Conservation (phyloP, 2,888 invertebrate genomes). For the Rhyacophila evoluta region DNA sequence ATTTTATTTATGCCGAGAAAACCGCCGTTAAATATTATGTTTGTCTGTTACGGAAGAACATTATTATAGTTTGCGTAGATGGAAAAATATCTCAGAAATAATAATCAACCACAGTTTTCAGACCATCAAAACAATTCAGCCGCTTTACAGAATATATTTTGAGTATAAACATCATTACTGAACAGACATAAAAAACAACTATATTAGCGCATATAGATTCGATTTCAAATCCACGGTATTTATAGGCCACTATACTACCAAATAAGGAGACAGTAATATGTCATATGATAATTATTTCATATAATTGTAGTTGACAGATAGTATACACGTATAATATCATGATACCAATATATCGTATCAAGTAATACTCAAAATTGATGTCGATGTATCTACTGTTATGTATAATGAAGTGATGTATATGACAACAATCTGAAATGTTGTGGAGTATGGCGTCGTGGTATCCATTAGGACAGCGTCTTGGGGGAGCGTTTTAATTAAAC, state of each 20-base stretch:
- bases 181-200: too few relatives aligned
- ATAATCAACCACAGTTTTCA: too few relatives aligned
- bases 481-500: slow-evolving; percentile 42
- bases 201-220: too few relatives aligned
- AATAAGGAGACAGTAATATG: too few relatives aligned
- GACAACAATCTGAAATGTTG: slow-evolving; percentile 11
- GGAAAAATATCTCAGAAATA: not conserved
- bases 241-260: too few relatives aligned
- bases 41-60: not conserved
- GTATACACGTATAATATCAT: not conserved
- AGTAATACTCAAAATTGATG: not conserved
- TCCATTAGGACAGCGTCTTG: slow-evolving; percentile 39
- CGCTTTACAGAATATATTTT: too few relatives aligned
- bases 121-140: too few relatives aligned
- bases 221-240: too few relatives aligned
- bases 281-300: too few relatives aligned
- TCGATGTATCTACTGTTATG: not conserved
- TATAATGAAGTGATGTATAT: not conserved
- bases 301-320: too few relatives aligned
- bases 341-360: not conserved
- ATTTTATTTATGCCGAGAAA: not conserved
- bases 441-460: not conserved
- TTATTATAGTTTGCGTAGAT: not conserved
- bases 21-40: not conserved
- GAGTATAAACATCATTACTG: too few relatives aligned